Evolutionary conservation across 2,113 vertebrate genomes (phyloP).

Genomic region (Proterorhinus semilunaris): DNA sequence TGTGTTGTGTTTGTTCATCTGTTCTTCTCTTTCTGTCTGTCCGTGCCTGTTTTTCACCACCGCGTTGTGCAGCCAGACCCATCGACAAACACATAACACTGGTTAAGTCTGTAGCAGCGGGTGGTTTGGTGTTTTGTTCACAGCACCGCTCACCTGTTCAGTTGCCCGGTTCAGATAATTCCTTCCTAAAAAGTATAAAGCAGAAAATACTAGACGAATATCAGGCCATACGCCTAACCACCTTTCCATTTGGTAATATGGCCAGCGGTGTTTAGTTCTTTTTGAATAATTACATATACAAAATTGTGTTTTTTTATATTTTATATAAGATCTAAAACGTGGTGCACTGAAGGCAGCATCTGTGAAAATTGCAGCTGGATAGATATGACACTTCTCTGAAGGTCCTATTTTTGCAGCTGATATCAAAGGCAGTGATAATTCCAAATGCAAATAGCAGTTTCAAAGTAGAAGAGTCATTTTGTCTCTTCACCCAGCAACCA

Average conservation of each 20-base stretch:
- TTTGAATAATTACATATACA: too few species aligned
- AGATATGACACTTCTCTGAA: too few species aligned
- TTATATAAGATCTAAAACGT: too few species aligned
- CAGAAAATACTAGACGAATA: slow-evolving; percentile 24
- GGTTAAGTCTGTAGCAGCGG: slow-evolving; percentile 34
- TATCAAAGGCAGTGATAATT: slow-evolving; percentile 2
- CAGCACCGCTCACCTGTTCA: slow-evolving; percentile 30
- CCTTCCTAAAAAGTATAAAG: too few species aligned
- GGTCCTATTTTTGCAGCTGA: not conserved
- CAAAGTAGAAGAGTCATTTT: not conserved
- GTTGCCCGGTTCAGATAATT: not conserved
- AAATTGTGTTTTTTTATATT: too few species aligned
- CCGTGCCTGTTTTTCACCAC: slow-evolving; percentile 31
- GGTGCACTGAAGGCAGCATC: too few species aligned
- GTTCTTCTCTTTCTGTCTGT: slow-evolving; percentile 28
- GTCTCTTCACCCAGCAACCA: not conserved
- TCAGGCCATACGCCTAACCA: slow-evolving; percentile 17
- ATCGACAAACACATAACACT: slow-evolving; percentile 57
- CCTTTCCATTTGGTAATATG: too few species aligned
- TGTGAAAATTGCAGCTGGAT: too few species aligned
- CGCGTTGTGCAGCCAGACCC: slow-evolving; percentile 43
- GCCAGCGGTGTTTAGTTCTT: too few species aligned
- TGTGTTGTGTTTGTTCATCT: slow-evolving; percentile 46
- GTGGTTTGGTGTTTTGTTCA: slow-evolving; percentile 40
- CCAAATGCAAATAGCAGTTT: slow-evolving; percentile 5